These are phyloP conservation scores for Eutrigla gurnardus DNA, from an alignment of 2,797 vertebrate species.

Conservation along the genomic window DNA sequence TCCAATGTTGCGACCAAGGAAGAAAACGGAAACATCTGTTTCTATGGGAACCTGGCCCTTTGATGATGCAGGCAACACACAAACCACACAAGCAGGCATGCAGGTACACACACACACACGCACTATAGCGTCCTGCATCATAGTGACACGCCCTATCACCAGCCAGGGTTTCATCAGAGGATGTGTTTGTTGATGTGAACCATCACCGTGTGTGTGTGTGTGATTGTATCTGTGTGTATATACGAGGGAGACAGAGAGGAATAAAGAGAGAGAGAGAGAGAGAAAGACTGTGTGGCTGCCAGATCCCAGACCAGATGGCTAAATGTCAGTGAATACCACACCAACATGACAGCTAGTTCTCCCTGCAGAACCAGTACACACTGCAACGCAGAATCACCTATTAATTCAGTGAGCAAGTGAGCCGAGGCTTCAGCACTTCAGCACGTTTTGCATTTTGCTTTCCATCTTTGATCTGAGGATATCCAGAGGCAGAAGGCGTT, in stretches of 20 bases:
- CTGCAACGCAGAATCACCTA: slow-evolving; percentile 45
- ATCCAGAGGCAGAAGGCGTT: slow-evolving; percentile 6
- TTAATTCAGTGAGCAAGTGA: slow-evolving; percentile 48
- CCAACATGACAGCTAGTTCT: slow-evolving; percentile 63
- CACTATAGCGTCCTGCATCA: slow-evolving; percentile 28
- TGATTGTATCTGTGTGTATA: slow-evolving; percentile 5
- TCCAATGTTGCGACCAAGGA: slow-evolving; percentile 62
- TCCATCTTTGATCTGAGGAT: slow-evolving; percentile 11
- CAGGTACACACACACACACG: slow-evolving; percentile 38
- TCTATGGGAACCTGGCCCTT: slow-evolving; percentile 77
- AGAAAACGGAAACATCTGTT: slow-evolving; percentile 75
- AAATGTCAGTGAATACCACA: slow-evolving; percentile 82
- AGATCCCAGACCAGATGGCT: slow-evolving; percentile 77
- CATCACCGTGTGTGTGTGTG: slow-evolving; percentile 16
- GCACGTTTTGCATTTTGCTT: slow-evolving; percentile 23
- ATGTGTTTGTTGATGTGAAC: slow-evolving; percentile 34
- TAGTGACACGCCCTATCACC: slow-evolving; percentile 39
- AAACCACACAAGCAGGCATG: slow-evolving; percentile 18
- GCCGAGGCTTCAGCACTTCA: slow-evolving; percentile 15
- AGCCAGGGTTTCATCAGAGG: slow-evolving; percentile 37
- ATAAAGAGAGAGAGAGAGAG: slow-evolving; percentile 11
- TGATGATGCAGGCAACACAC: slow-evolving; percentile 66
- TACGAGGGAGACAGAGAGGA: slow-evolving; percentile 15
- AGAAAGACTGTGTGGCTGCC: slow-evolving; percentile 39
- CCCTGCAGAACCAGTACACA: slow-evolving; percentile 43